Conservation (phyloP, 2,888 invertebrate genomes). For the Lutraria lutraria region DNA sequence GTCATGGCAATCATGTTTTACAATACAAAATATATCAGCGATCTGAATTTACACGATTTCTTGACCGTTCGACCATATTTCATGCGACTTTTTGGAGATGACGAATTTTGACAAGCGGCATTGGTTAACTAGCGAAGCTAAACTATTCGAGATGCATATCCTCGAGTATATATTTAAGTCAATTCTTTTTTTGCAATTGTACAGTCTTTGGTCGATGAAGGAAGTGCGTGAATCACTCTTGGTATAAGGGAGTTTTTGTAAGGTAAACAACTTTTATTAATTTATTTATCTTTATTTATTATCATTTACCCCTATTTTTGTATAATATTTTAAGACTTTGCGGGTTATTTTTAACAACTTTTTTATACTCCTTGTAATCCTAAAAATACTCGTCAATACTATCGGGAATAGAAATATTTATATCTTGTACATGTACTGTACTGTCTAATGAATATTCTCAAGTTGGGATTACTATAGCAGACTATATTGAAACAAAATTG, state of each 20-base stretch:
- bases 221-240: neutral
- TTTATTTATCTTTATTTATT: neutral
- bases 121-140: neutral
- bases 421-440: no score
- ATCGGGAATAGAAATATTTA: no score
- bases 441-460: no score
- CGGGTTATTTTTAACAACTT: no score
- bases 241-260: neutral
- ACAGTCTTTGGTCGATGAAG: neutral
- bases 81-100: conserved; percentile 10
- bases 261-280: no score
- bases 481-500: no score
- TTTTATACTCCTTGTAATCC: no score
- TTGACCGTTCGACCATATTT: conserved; percentile 26
- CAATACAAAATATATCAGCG: neutral
- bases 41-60: conserved; percentile 24
- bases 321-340: neutral
- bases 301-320: neutral
- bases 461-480: no score
- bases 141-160: neutral
- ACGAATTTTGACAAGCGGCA: conserved; percentile 36
- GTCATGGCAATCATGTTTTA: conserved; percentile 25
- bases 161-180: conserved; percentile 17
- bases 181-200: conserved; percentile 11
- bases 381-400: no score